Base-by-base conservation (phyloP, 2,113 vertebrate genomes). In the Seriola rivoliana region DNA sequence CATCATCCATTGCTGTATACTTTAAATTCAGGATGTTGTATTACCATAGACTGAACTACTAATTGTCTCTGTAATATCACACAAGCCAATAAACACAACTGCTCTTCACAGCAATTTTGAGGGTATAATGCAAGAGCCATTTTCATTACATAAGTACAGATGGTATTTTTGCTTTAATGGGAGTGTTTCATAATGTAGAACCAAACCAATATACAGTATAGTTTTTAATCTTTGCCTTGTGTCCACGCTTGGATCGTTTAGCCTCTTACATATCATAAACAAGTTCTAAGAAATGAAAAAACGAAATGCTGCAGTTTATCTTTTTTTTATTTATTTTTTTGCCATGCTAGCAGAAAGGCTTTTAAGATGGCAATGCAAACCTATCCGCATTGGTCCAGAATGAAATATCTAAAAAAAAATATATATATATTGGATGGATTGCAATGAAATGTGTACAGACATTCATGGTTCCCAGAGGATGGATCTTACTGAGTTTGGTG, bases 51-150 rank as follows among this genome's bases (percentile, higher is more conserved):
- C n/a, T 8, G 0, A 59, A 50, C 68, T 46, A 29, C 44, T 91
- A 80, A 85, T 84, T 80, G 59, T 75, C 19, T 82, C 48, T 58
- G 54, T 77, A 78, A 80, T 75, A 50, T 78, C 68, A 67, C 78
- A 87, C 69, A 82, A 80, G 50, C 60, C 50, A 77, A 57, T 85
- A 71, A 85, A 75, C 71, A 63, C 50, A 54, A 76, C 29, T 78
- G 64, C 50, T 72, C 46, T 73, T 38, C 23, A 54, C 8, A 21
- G 52, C 71, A 58, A 32, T 59, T 75, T n/a, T 60, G 36, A 72
- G 62, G 14, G 75, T 68, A 34, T 52, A 57, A 58, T 60, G 34
- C 17, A 58, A 75, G 58, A 68, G 12, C 12, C 16, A 42, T 25
- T 72, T 58, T 23, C 38, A 42, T 42, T 44, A 29, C 46, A 52